phyloP scores from a whole-genome alignment of 2,797 vertebrate species.

The Lutjanus argentimaculatus region DNA sequence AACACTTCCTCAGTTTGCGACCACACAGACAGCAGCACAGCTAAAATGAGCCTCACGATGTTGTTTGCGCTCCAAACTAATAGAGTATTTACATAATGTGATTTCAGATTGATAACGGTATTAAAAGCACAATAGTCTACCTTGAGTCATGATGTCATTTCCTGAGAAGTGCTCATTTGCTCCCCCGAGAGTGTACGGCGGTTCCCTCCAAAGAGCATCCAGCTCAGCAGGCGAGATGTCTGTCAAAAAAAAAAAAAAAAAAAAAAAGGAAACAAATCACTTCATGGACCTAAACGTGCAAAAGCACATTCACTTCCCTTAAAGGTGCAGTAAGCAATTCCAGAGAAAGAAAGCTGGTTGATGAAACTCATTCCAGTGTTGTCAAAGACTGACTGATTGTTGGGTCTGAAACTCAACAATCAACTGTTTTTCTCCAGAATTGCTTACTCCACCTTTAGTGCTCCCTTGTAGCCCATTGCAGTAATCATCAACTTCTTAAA shows the following conservation, averaged over 20 bases:
- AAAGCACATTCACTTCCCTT: background rate
- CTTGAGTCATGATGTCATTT: conserved; percentile 87
- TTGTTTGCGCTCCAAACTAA: conserved; percentile 27
- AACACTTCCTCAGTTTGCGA: conserved; percentile 69
- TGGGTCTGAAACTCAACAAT: no score
- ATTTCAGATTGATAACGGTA: conserved; percentile 1
- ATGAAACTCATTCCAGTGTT: no score
- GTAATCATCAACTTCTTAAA: background rate
- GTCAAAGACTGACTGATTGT: no score
- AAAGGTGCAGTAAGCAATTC: no score
- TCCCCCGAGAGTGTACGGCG: conserved; percentile 81
- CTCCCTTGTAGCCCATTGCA: background rate
- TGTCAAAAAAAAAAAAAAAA: conserved; percentile 43
- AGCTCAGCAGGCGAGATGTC: conserved; percentile 87
- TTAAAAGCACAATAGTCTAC: conserved; percentile 60
- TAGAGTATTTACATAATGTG: conserved; percentile 1
- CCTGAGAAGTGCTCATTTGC: conserved; percentile 83
- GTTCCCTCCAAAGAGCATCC: conserved; percentile 87
- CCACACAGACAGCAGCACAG: conserved; percentile 18
- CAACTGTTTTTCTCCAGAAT: no score
- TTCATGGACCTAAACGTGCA: background rate
- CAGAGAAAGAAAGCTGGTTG: no score
- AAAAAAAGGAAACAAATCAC: conserved; percentile 8
- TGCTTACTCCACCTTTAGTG: background rate
- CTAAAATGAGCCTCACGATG: conserved; percentile 30